Conservation (phyloP, 2,797 vertebrate species). For the Meda fulgida region DNA sequence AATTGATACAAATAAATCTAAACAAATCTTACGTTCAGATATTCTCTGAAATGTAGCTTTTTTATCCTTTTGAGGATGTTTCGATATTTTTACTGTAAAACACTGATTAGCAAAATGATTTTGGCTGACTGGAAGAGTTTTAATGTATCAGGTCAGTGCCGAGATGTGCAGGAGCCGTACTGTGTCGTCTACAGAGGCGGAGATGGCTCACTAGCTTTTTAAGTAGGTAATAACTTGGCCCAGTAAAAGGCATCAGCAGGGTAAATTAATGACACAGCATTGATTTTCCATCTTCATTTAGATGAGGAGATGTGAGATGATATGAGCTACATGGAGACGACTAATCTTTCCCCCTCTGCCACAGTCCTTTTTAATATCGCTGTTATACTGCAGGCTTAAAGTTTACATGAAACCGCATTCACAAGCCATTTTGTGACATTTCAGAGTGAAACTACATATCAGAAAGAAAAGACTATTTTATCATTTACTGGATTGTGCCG, state of each 20-base stretch:
- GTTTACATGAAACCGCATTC: background rate
- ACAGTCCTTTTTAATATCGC: slow-evolving; percentile 21
- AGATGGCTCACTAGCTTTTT: slow-evolving; percentile 74
- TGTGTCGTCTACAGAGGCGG: slow-evolving; percentile 38
- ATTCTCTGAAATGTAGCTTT: background rate
- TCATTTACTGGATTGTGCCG: background rate
- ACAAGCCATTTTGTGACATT: background rate
- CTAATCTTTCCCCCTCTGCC: slow-evolving; percentile 40
- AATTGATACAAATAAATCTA: background rate
- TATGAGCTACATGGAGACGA: slow-evolving; percentile 44
- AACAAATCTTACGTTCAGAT: background rate
- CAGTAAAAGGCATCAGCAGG: slow-evolving; percentile 80
- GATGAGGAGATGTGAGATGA: slow-evolving; percentile 78
- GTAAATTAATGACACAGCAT: slow-evolving; percentile 75
- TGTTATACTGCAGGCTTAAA: background rate
- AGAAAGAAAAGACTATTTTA: background rate
- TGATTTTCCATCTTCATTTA: slow-evolving; percentile 81
- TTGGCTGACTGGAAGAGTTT: background rate
- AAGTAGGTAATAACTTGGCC: slow-evolving; percentile 83
- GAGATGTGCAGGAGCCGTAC: background rate
- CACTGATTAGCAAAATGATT: background rate
- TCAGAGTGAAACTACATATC: background rate
- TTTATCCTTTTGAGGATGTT: background rate
- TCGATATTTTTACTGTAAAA: background rate
- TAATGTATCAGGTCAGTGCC: background rate